phyloP scores from a whole-genome alignment of 2,113 vertebrate species.

The Scophthalmus maximus region DNA sequence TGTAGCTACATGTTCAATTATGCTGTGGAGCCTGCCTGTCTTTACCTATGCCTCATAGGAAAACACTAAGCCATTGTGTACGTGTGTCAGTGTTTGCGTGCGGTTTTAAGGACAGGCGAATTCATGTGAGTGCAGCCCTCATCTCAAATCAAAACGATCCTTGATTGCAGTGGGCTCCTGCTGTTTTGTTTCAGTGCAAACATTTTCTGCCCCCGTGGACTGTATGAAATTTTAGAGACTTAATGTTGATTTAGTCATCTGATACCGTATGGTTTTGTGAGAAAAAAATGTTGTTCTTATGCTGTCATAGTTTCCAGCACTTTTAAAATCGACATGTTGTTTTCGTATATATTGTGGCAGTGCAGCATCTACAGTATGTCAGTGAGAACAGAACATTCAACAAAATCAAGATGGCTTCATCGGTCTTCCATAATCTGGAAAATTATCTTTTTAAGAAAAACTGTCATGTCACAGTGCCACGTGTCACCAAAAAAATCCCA shows the following conservation, averaged over 20 bases:
- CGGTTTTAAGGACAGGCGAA: slow-evolving; percentile 34
- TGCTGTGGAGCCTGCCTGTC: slow-evolving; percentile 76
- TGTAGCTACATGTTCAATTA: slow-evolving; percentile 82
- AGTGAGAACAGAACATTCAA: not conserved
- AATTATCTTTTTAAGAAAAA: not conserved
- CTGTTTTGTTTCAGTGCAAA: slow-evolving; percentile 39
- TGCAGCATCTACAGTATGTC: not conserved
- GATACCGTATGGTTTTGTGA: slow-evolving; percentile 15
- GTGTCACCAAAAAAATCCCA: slow-evolving; percentile 4
- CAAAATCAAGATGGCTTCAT: not conserved
- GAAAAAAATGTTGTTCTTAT: not conserved
- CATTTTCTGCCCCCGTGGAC: not conserved
- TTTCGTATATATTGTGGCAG: not conserved
- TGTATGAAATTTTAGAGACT: slow-evolving; percentile 21
- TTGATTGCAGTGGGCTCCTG: slow-evolving; percentile 22
- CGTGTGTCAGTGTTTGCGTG: slow-evolving; percentile 49
- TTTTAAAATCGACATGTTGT: slow-evolving; percentile 19
- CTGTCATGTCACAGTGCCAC: not conserved
- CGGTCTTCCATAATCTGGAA: not conserved
- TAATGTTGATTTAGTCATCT: slow-evolving; percentile 28
- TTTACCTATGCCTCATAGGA: slow-evolving; percentile 71
- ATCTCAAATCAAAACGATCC: slow-evolving; percentile 34
- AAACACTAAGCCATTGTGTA: slow-evolving; percentile 54
- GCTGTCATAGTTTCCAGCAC: slow-evolving; percentile 33
- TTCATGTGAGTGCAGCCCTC: slow-evolving; percentile 24